Evolutionary conservation across 2,113 vertebrate genomes (phyloP).

Genomic region (Pseudois nayaur): DNA sequence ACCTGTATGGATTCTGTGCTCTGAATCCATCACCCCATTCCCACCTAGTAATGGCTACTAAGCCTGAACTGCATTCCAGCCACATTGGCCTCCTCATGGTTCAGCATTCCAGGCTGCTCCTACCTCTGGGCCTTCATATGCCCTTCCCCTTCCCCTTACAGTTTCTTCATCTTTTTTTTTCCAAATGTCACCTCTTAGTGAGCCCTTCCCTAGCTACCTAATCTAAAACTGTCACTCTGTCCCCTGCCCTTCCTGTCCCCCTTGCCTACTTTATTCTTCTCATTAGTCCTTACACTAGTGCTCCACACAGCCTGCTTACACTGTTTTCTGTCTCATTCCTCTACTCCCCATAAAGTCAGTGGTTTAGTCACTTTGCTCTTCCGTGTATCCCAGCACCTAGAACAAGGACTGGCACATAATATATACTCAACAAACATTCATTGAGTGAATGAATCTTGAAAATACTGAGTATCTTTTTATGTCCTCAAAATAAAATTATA

Average conservation of each 20-base stretch:
- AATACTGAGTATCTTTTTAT: neutral
- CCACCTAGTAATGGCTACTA: neutral
- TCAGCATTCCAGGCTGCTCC: neutral
- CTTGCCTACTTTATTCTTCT: neutral
- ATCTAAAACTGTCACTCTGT: neutral
- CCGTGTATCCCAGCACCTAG: neutral
- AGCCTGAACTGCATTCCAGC: neutral
- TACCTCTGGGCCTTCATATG: neutral
- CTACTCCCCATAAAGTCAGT: neutral
- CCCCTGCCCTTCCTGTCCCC: neutral
- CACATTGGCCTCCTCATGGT: neutral
- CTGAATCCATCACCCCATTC: neutral
- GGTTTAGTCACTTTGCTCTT: neutral
- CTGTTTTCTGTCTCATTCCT: neutral
- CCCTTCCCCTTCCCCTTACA: neutral
- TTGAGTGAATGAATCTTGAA: neutral
- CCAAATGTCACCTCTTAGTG: neutral
- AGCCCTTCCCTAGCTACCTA: neutral
- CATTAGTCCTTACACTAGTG: neutral
- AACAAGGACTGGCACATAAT: neutral
- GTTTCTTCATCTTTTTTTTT: neutral
- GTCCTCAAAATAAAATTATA: neutral
- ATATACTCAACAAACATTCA: neutral
- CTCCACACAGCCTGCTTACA: neutral
- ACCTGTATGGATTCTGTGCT: neutral